Percentiles rank a stretch among this genome's conserved stretches.
phyloP scores from a whole-genome alignment of 2,113 vertebrate genomes.

The Hystrix cristata region DNA sequence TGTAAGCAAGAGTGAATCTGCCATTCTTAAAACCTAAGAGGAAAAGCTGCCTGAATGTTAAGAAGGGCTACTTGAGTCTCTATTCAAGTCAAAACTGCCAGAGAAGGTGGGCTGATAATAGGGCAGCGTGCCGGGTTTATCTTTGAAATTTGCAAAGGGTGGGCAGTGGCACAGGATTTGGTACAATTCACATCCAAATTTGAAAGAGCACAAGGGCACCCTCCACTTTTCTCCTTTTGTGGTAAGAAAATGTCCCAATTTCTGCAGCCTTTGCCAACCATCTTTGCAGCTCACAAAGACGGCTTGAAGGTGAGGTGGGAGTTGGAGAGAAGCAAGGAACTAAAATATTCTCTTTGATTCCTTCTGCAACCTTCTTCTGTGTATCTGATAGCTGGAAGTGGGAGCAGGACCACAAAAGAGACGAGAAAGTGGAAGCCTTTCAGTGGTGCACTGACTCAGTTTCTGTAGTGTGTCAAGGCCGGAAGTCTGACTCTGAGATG shows the following conservation, averaged over 20 bases:
- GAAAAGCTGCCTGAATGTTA: slow-evolving; percentile 49
- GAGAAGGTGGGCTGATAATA: not conserved
- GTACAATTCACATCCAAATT: not conserved
- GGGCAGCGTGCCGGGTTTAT: not conserved
- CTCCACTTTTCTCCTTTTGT: not conserved
- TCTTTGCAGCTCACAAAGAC: not conserved
- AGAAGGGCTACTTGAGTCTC: slow-evolving; percentile 50
- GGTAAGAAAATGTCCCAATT: not conserved
- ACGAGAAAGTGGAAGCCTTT: not conserved
- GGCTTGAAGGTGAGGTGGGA: not conserved
- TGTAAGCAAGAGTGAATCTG: slow-evolving; percentile 57
- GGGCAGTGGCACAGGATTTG: not conserved
- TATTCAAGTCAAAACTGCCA: slow-evolving; percentile 52
- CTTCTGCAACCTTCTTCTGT: not conserved
- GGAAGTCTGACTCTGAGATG: not conserved
- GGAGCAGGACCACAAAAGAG: not conserved
- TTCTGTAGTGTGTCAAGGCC: not conserved
- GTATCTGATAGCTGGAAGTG: not conserved
- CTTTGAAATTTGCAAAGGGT: not conserved
- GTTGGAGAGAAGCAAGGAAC: not conserved
- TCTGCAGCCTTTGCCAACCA: not conserved
- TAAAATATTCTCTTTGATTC: not conserved
- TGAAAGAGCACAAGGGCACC: not conserved
- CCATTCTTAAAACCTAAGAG: slow-evolving; percentile 11
- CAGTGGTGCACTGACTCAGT: not conserved